Evolutionary conservation across 2,888 invertebrate species (phyloP), one percentile per base, ranked within the genome.

Genomic region (Cheilosia soror): DNA sequence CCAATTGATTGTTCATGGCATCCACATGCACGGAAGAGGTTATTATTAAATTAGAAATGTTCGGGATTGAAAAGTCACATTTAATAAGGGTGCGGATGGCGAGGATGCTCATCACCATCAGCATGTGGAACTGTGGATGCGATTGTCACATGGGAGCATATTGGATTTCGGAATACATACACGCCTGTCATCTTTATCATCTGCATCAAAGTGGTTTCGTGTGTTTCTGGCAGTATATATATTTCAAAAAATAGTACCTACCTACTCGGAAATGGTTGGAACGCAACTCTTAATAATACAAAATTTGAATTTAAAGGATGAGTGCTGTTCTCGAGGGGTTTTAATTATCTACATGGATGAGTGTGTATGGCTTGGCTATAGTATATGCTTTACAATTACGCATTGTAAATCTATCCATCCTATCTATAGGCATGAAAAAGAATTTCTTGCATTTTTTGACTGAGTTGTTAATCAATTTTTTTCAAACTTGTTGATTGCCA

Each of bases 21-120:
- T 85, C 44, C 51, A 58, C 60, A 69, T 25, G 25, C 60, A 60
- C 20, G 47, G 25, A 68, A 53, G 65, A 62, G 75, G 68, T 63
- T 81, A 76, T 83, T 72, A 81, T 81, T 81, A 62, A 85, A 85
- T 85, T 81, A 72, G 57, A 76, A 65, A 62, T 85, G 55, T 77
- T 60, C 31, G 62, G 27, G 53, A 84, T 65, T 84, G 65, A 75
- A 83, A 79, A 80, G 65, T 69, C 80, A 60, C 40, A 69, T 80
- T 79, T 69, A 66, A 82, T 82, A 65, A 11, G 60, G 75, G 80
- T 60, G 57, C 69, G 40, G 15, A 13, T 29, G 49, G 49, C 37
- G 40, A 65, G 44, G 29, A 31, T 53, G 58, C 51, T 65, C 65
- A 65, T 55, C 51, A 68, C 31, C 27, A 47, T 55, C 51, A 68